Evolutionary conservation across 2,888 invertebrate species (phyloP), one percentile per base, ranked within the genome.

Genomic region (Pachliopta kotzebuea): DNA sequence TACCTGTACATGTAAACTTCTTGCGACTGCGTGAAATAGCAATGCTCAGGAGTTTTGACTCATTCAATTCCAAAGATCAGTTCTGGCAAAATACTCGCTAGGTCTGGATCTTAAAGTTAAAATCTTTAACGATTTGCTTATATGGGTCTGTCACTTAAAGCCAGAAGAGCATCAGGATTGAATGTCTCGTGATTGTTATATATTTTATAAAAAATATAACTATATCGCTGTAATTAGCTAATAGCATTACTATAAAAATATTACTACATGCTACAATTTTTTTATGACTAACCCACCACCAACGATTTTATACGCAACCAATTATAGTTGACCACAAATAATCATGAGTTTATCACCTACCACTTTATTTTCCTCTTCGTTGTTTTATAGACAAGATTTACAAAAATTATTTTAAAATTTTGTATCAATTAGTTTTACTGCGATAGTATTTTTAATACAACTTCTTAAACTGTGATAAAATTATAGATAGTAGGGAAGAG

Each of bases 311-410:
- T 56, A 55, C 37, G 45, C 4, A 45, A 63, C 45, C 53, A 24
- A 29, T 57, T 53, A 56, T 20, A 49, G 66, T 66, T 63, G 63
- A 66, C 23, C 26, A 56, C 62, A 66, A 63, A 66, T 60, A 66
- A 63, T 56, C 62, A 29, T 20, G 23, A 52, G 7, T 21, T 45
- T 54, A 56, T 20, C 18, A 45, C 4, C 2, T 45, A 45, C 18
- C 18, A 8, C n/a, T 45, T 45, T 6, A 4, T 45, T n/a, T 4
- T 37, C 14, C n/a, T 45, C 18, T 45, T 45, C 45, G 4, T 45
- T 18, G 7, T 37, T 45, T n/a, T 45, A n/a, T 18, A 45, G n/a
- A 45, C 6, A 45, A 45, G 26, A 26, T 26, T 26, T 26, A 26
- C 3, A 6, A 42, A 42, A 18, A 42, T n/a, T n/a, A n/a, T n/a